These are phyloP conservation scores for Torymus texanus DNA, from an alignment of 2,888 invertebrate genomes.

Conservation along the genomic window DNA sequence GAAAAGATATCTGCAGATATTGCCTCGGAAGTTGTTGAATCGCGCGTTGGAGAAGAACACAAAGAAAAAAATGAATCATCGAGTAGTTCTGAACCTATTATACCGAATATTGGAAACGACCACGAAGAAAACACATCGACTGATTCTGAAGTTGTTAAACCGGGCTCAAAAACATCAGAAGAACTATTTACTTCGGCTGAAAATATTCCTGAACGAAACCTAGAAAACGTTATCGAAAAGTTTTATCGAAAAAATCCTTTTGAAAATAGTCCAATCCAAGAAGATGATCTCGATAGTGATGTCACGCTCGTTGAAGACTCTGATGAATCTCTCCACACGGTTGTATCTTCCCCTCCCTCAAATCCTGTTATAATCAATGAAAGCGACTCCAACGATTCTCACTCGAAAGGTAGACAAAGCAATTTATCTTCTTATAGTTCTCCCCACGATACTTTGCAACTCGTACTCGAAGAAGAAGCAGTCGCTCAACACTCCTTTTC, in stretches of 20 bases:
- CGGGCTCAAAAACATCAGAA: constrained; percentile 10
- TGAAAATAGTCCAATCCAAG: too few species aligned
- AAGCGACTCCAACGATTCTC: constrained; percentile 48
- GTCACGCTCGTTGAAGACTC: constrained; percentile 60
- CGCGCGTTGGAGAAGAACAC: too few species aligned
- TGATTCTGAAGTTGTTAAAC: neutral
- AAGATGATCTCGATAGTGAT: constrained; percentile 41
- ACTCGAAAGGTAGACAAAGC: constrained; percentile 28
- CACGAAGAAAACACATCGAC: neutral
- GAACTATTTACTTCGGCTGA: neutral
- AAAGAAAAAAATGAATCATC: too few species aligned
- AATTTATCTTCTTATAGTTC: constrained; percentile 1
- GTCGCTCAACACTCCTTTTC: constrained; percentile 60
- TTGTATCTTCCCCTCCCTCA: constrained; percentile 14
- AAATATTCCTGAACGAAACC: neutral
- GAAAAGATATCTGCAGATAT: too few species aligned
- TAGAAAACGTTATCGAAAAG: too few species aligned
- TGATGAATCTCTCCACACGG: constrained; percentile 55
- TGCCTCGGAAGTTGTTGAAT: too few species aligned
- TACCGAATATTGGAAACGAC: neutral
- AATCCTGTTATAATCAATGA: constrained; percentile 50
- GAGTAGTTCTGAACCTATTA: neutral
- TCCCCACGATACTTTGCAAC: neutral
- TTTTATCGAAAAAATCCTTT: too few species aligned
- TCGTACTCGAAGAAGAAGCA: neutral